phyloP scores from a whole-genome alignment of 2,797 vertebrate species.

The Sparus aurata region DNA sequence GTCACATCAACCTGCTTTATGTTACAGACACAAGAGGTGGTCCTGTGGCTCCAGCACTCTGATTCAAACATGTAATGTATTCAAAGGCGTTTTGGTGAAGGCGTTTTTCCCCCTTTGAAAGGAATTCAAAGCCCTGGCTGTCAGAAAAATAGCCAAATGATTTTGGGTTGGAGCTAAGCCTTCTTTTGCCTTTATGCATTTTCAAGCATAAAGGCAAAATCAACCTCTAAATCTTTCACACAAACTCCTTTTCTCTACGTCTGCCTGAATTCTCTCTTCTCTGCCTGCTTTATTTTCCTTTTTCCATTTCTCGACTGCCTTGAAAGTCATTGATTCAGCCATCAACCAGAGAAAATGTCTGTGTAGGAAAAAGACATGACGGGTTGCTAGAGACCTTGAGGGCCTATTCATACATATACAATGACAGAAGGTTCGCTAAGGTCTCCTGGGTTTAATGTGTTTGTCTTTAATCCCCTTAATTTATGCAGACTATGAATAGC shows the following conservation, averaged over 20 bases:
- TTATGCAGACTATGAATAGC: conserved; percentile 57
- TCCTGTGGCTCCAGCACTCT: conserved; percentile 12
- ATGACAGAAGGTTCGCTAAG: conserved; percentile 51
- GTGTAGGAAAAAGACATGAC: conserved; percentile 14
- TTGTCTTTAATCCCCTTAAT: conserved; percentile 59
- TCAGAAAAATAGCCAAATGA: conserved; percentile 60
- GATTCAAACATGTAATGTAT: conserved; percentile 49
- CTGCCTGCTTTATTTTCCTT: conserved; percentile 38
- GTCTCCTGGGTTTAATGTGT: conserved; percentile 61
- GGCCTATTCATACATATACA: conserved; percentile 62
- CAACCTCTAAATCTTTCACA: conserved; percentile 70
- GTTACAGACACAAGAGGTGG: conserved; percentile 8
- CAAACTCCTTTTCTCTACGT: conserved; percentile 50
- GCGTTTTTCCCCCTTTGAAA: conserved; percentile 32
- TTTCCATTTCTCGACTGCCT: conserved; percentile 45
- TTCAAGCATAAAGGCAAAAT: conserved; percentile 42
- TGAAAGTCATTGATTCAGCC: conserved; percentile 66
- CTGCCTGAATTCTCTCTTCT: conserved; percentile 29
- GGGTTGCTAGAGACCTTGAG: conserved; percentile 53
- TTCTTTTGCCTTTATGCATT: conserved; percentile 66
- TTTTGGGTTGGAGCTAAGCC: conserved; percentile 64
- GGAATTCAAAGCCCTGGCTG: conserved; percentile 58
- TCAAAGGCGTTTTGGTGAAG: conserved; percentile 50
- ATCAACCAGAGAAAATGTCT: conserved; percentile 57
- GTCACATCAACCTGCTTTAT: conserved; percentile 26